phyloP scores from a whole-genome alignment of 1,140 invertebrate genomes.

The Maniola jurtina region DNA sequence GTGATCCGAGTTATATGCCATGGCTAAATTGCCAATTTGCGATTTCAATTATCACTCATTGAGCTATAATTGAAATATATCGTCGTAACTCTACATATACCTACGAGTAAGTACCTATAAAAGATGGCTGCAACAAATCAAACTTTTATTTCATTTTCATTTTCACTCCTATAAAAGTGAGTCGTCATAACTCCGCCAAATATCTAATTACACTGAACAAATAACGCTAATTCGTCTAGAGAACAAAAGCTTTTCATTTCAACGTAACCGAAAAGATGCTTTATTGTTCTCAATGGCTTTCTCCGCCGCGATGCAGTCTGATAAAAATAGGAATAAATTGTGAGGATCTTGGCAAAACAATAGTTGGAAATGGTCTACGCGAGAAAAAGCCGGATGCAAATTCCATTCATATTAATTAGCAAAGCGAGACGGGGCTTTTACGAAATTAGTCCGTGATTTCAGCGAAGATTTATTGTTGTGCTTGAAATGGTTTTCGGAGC shows the following conservation, averaged over 20 bases:
- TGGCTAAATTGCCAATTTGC: no score
- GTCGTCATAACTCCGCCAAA: constrained; percentile 8
- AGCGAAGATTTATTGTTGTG: constrained; percentile 77
- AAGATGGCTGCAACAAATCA: no score
- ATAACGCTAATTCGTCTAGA: constrained; percentile 47
- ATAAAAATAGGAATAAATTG: constrained; percentile 76
- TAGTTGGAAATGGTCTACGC: constrained; percentile 76
- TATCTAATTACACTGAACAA: constrained; percentile 37
- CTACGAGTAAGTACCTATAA: no score
- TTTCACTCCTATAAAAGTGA: not conserved
- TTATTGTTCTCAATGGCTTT: constrained; percentile 67
- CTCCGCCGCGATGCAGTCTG: constrained; percentile 56
- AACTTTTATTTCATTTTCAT: not conserved
- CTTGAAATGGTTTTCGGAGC: constrained; percentile 74
- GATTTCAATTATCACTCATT: no score
- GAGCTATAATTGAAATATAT: no score
- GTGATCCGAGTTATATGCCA: no score
- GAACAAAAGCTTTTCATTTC: constrained; percentile 62
- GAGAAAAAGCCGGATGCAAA: constrained; percentile 79
- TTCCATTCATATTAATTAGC: constrained; percentile 79
- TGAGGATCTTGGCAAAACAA: constrained; percentile 77
- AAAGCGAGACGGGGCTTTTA: constrained; percentile 78
- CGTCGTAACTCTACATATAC: no score
- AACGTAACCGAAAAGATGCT: constrained; percentile 53
- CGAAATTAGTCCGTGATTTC: constrained; percentile 78